Percentiles rank a stretch among this genome's conserved stretches.
These are phyloP conservation scores for Mesorhabditis spiculigera DNA, from an alignment of 2,888 invertebrate species.

Conservation along the genomic window DNA sequence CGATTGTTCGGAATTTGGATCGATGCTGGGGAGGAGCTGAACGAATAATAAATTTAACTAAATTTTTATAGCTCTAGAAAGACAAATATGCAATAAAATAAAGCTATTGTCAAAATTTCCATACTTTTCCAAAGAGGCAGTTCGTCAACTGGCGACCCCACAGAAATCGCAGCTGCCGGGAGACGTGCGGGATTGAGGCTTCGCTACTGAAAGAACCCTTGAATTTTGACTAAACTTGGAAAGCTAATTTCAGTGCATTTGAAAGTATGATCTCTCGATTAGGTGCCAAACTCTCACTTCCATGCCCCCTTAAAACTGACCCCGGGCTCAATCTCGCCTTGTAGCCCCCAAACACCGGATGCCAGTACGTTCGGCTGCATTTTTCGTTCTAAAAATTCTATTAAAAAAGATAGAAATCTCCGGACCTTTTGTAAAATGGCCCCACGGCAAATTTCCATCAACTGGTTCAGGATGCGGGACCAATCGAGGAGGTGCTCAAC, in stretches of 20 bases:
- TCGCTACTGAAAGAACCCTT: conserved; percentile 66
- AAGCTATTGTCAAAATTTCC: conserved; percentile 8
- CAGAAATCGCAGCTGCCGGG: conserved; percentile 70
- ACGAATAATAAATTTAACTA: background rate
- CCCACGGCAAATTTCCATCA: conserved; percentile 23
- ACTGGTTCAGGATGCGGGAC: conserved; percentile 33
- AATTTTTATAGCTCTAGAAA: too few relatives aligned
- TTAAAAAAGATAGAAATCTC: conserved; percentile 7
- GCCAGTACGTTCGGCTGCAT: conserved; percentile 80
- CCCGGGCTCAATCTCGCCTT: conserved; percentile 11
- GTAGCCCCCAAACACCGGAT: conserved; percentile 79
- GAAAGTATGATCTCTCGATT: too few relatives aligned
- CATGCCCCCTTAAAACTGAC: background rate
- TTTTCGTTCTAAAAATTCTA: conserved; percentile 8
- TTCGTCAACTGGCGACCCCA: conserved; percentile 65
- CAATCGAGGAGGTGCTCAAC: conserved; percentile 27
- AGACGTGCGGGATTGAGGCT: conserved; percentile 71
- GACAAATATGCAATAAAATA: too few relatives aligned
- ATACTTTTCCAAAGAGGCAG: conserved; percentile 15
- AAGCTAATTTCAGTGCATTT: too few relatives aligned
- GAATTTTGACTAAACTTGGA: too few relatives aligned
- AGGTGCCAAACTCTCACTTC: background rate
- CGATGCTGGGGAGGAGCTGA: background rate
- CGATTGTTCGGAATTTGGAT: background rate
- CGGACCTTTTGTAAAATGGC: background rate